Conservation (phyloP, 1,140 invertebrate genomes). For the Drosophila nasuta region DNA sequence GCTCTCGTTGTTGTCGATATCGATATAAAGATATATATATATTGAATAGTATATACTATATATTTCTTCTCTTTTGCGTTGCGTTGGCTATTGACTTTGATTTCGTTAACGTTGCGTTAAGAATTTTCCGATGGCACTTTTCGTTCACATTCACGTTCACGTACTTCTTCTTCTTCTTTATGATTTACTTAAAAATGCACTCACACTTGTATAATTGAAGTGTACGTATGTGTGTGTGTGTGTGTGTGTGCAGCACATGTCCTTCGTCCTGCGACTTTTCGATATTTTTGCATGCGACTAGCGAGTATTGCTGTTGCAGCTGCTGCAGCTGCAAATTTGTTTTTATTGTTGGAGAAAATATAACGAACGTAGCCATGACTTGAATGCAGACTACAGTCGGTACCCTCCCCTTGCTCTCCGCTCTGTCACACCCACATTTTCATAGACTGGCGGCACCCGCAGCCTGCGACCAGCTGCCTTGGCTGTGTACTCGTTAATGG, state of each 20-base stretch:
- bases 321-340: slow-evolving; percentile 45
- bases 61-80: slow-evolving; percentile 13
- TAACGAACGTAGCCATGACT: slow-evolving; percentile 53
- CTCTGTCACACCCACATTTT: not conserved
- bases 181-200: slow-evolving; percentile 58
- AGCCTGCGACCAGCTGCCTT: slow-evolving; percentile 66
- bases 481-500: slow-evolving; percentile 81
- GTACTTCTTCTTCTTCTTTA: slow-evolving; percentile 9
- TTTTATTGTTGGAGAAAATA: slow-evolving; percentile 54
- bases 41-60: not conserved
- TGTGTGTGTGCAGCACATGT: slow-evolving; percentile 33
- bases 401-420: not conserved
- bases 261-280: slow-evolving; percentile 41
- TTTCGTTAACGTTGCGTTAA: slow-evolving; percentile 25
- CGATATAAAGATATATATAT: not conserved
- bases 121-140: slow-evolving; percentile 7
- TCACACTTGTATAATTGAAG: slow-evolving; percentile 32
- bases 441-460: slow-evolving; percentile 9
- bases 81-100: slow-evolving; percentile 30
- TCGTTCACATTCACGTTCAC: slow-evolving; percentile 1
- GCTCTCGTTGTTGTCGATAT: slow-evolving; percentile 37
- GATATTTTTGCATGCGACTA: slow-evolving; percentile 32
- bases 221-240: slow-evolving; percentile 12
- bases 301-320: slow-evolving; percentile 7
- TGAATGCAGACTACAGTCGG: slow-evolving; percentile 24